Evolutionary conservation across 2,113 vertebrate species (phyloP).

Genomic region (Chinchilla lanigera): DNA sequence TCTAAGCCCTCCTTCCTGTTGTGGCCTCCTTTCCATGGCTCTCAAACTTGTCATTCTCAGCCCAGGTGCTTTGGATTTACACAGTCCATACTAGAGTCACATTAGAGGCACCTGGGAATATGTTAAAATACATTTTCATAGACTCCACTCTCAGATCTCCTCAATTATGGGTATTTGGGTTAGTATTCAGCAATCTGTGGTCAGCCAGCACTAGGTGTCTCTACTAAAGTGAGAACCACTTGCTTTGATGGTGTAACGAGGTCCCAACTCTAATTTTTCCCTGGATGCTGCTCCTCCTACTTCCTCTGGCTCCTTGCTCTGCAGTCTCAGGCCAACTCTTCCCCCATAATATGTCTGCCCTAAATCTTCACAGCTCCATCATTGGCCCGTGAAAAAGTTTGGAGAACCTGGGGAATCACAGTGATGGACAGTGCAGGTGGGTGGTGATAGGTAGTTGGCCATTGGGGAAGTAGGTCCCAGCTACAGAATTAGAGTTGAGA

Average conservation of each 20-base stretch:
- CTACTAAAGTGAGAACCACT: background rate
- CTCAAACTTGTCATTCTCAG: background rate
- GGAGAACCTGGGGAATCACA: background rate
- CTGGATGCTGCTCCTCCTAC: background rate
- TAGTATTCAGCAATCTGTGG: background rate
- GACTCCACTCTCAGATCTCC: background rate
- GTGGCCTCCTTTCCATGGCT: background rate
- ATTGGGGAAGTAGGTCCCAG: background rate
- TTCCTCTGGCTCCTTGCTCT: background rate
- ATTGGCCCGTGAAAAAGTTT: background rate
- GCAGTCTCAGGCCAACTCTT: background rate
- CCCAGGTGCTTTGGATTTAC: background rate
- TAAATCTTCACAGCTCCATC: background rate
- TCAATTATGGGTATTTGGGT: background rate
- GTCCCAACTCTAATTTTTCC: background rate
- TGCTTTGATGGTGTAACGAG: background rate
- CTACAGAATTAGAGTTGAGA: background rate
- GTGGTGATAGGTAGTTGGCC: background rate
- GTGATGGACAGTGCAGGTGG: background rate
- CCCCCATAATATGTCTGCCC: background rate
- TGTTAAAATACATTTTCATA: background rate
- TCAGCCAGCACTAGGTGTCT: background rate
- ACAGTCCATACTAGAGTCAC: background rate
- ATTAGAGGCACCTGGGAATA: background rate
- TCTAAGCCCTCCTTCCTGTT: background rate